These are phyloP conservation scores for Myotis pilosus DNA, from an alignment of 2,797 vertebrate genomes.

Conservation along the genomic window DNA sequence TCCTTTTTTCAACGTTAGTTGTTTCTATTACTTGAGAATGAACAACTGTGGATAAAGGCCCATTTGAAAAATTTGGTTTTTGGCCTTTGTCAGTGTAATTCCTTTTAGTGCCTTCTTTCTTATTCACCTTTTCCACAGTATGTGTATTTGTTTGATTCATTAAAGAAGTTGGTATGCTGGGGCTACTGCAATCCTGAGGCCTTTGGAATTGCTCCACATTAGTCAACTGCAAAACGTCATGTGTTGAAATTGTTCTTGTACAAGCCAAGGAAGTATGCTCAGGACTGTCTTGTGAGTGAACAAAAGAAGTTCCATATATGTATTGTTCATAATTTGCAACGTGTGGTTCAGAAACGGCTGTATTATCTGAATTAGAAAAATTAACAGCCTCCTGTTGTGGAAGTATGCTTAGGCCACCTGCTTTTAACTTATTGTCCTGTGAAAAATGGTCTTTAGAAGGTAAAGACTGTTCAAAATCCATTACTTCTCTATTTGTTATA, in stretches of 20 bases:
- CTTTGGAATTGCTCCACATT: slow-evolving; percentile 33
- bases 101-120: slow-evolving; percentile 19
- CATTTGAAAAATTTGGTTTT: slow-evolving; percentile 29
- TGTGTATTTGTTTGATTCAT: slow-evolving; percentile 11
- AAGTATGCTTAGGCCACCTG: neutral
- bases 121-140: neutral
- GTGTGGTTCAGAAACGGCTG: slow-evolving; percentile 62
- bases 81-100: slow-evolving; percentile 31
- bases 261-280: slow-evolving; percentile 53
- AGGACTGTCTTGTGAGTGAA: slow-evolving; percentile 32
- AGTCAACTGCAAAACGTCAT: slow-evolving; percentile 53
- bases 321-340: slow-evolving; percentile 49
- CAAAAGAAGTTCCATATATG: slow-evolving; percentile 31
- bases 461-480: slow-evolving; percentile 59
- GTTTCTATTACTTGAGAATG: slow-evolving; percentile 12
- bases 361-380: slow-evolving; percentile 73
- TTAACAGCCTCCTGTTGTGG: slow-evolving; percentile 55
- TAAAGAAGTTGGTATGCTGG: neutral
- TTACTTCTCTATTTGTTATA: slow-evolving; percentile 16
- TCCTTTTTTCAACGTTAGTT: slow-evolving; percentile 2
- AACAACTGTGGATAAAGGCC: neutral
- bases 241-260: slow-evolving; percentile 25
- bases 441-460: slow-evolving; percentile 61
- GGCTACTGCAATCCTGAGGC: slow-evolving; percentile 23
- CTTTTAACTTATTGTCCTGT: slow-evolving; percentile 53